A percentile compares a stretch with the other conserved stretches of the same genome.
These are phyloP conservation scores for Nebria salina DNA, from an alignment of 2,888 invertebrate species.

Conservation along the genomic window DNA sequence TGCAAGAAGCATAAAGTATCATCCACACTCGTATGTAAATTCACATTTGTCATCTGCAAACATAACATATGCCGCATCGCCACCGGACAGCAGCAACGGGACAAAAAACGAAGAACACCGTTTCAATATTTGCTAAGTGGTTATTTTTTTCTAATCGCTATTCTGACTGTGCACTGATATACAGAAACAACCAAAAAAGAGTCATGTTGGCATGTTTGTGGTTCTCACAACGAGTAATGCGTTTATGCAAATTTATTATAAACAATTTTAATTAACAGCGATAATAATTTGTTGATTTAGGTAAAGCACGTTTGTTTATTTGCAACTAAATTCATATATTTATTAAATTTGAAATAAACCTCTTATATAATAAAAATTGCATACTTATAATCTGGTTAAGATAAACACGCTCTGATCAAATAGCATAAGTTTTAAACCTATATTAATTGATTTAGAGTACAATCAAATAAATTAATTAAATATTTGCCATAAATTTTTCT, in stretches of 20 bases:
- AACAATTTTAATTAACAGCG: not conserved
- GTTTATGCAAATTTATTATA: not conserved
- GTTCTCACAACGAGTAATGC: not conserved
- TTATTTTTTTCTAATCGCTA: not conserved
- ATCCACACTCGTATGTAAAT: conserved; percentile 35
- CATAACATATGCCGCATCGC: not conserved
- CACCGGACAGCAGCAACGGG: not conserved
- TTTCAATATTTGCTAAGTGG: not conserved
- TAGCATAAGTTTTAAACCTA: no score
- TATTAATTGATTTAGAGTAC: no score
- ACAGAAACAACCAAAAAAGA: not conserved
- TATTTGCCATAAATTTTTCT: no score
- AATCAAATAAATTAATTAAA: no score
- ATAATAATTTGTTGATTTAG: not conserved
- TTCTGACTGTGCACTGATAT: not conserved
- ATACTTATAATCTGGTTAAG: no score
- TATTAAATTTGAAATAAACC: not conserved
- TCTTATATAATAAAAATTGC: not conserved
- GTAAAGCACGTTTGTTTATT: not conserved
- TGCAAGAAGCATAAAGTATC: conserved; percentile 34
- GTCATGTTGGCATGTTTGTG: not conserved
- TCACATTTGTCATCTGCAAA: conserved; percentile 41
- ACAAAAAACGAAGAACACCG: not conserved
- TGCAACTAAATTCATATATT: not conserved
- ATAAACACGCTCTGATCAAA: no score